Conservation (phyloP, 2,888 invertebrate species). For the Nebria salina region DNA sequence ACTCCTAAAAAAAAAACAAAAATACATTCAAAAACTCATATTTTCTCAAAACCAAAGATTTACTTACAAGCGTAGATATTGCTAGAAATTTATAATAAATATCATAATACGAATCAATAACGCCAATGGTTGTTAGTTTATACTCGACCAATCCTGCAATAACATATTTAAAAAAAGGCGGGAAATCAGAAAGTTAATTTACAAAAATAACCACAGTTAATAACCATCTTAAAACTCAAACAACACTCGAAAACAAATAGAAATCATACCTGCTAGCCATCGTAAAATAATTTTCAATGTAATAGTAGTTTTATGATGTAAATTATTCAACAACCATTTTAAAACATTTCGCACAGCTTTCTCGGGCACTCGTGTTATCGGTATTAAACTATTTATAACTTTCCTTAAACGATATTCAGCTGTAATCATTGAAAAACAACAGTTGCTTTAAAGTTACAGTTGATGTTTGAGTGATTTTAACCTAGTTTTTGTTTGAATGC, state of each 20-base stretch:
- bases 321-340: slow-evolving; percentile 24
- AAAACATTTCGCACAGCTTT: slow-evolving; percentile 17
- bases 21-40: too few species aligned
- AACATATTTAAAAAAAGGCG: too few species aligned
- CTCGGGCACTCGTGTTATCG: slow-evolving; percentile 20
- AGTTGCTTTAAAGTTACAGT: slow-evolving; percentile 6
- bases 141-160: slow-evolving; percentile 26
- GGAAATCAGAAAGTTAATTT: too few species aligned
- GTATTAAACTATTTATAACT: slow-evolving; percentile 36
- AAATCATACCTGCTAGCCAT: slow-evolving; percentile 13
- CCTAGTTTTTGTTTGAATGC: slow-evolving; percentile 27
- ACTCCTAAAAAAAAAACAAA: neutral
- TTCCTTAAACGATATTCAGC: slow-evolving; percentile 22
- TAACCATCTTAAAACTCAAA: too few species aligned
- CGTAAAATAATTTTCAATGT: slow-evolving; percentile 25
- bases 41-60: neutral
- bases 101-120: slow-evolving; percentile 22
- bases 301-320: slow-evolving; percentile 12
- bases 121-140: slow-evolving; percentile 6
- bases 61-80: slow-evolving; percentile 8
- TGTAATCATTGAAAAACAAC: slow-evolving; percentile 15
- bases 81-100: slow-evolving; percentile 28
- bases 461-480: slow-evolving; percentile 17
- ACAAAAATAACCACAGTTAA: too few species aligned
- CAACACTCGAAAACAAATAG: neutral